Percentiles rank a stretch among this genome's conserved stretches.
Conservation (phyloP, 2,113 vertebrate species). For the Crocuta crocuta region DNA sequence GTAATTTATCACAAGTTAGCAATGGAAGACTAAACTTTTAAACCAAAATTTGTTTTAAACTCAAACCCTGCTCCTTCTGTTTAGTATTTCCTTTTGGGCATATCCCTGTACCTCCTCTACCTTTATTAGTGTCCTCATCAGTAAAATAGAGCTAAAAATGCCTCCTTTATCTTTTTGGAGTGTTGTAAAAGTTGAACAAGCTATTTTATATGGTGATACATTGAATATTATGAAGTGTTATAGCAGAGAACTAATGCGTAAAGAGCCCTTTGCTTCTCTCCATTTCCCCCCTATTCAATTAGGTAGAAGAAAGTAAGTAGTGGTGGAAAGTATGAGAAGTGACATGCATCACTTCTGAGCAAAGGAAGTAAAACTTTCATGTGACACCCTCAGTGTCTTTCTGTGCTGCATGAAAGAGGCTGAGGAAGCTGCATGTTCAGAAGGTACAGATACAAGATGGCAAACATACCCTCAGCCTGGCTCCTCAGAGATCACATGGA, state of each 20-base stretch:
- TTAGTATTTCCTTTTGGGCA: neutral
- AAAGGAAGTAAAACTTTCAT: neutral
- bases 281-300: neutral
- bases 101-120: neutral
- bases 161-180: neutral
- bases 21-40: neutral
- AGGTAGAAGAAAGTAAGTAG: neutral
- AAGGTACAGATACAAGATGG: neutral
- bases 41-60: slow-evolving; percentile 27
- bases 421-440: neutral
- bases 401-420: neutral
- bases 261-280: neutral
- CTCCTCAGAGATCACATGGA: neutral
- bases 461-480: neutral
- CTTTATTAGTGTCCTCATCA: slow-evolving; percentile 25
- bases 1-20: neutral
- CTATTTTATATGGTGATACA: neutral
- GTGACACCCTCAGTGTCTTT: neutral
- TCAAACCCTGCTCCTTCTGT: neutral
- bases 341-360: neutral
- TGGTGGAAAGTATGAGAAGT: neutral
- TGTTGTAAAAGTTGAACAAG: neutral
- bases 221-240: neutral
- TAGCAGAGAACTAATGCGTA: neutral
- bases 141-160: slow-evolving; percentile 36